Conservation (phyloP, 2,113 vertebrate species). For the Hoplias malabaricus region DNA sequence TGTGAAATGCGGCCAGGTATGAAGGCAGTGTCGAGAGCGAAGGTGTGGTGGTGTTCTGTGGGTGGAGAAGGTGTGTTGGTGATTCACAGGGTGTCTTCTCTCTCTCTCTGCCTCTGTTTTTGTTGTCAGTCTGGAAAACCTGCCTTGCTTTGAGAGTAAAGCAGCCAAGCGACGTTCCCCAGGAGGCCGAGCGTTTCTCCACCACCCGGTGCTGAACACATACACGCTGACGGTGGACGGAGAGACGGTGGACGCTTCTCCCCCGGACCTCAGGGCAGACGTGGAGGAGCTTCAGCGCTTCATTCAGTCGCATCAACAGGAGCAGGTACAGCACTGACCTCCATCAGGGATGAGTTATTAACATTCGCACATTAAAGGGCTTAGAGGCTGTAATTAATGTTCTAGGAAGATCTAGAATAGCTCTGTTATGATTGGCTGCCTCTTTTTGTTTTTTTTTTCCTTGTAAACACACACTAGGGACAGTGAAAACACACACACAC, state of each 20-base stretch:
- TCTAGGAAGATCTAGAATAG: no score
- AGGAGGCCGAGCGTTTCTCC: slow-evolving; percentile 74
- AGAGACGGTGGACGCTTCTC: slow-evolving; percentile 22
- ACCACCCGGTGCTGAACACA: slow-evolving; percentile 75
- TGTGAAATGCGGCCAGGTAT: not conserved
- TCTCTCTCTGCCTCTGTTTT: slow-evolving; percentile 31
- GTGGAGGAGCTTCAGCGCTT: slow-evolving; percentile 69
- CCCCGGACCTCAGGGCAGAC: slow-evolving; percentile 62
- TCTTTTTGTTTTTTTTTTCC: no score
- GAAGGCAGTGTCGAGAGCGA: not conserved
- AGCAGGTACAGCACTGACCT: slow-evolving; percentile 49
- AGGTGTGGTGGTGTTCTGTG: not conserved
- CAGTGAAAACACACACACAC: no score
- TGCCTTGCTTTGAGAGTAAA: slow-evolving; percentile 68
- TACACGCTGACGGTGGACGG: slow-evolving; percentile 75
- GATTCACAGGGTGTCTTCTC: not conserved
- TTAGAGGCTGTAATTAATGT: no score
- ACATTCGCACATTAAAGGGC: no score
- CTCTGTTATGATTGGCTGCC: no score
- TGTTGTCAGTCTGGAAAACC: slow-evolving; percentile 65
- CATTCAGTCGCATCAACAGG: slow-evolving; percentile 40
- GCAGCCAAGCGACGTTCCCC: slow-evolving; percentile 69
- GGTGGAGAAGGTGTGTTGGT: slow-evolving; percentile 3
- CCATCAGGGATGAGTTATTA: no score
- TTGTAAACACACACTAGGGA: no score